Base-by-base conservation (phyloP, 2,888 invertebrate species). In the Ophion costatus region DNA sequence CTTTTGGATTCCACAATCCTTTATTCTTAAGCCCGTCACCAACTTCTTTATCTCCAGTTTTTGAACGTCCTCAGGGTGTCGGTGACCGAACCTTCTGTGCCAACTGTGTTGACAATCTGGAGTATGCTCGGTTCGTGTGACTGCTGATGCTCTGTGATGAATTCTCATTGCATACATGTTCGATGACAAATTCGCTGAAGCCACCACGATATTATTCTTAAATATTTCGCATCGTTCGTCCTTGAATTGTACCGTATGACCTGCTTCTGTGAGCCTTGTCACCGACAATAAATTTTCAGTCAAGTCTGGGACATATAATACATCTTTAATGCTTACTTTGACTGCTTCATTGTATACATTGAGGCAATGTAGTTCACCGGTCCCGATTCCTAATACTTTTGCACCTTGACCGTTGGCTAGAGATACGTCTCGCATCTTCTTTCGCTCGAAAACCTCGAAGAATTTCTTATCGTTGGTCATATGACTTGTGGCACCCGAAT, bases 21-120 rank as follows among this genome's bases (percentile, higher is more conserved):
- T 77, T 7, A 90, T 87, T 6, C 61, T 70, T 0, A 90, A 67
- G 7, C 87, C 87, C 22, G 84, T 84, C 0, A 76, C 88, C 7
- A 89, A 24, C 9, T 81, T 29, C 17, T 86, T 82, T 0, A 45
- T 80, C 0, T 66, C 63, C 38, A 90, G 73, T 2, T 64, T n/a
- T n/a, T 87, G 75, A 22, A 89, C 78, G 24, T 83, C 89, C 5
- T 66, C 71, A 11, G 69, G 67, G 64, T 87, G 61, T 29, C 88
- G 33, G 56, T 89, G 89, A 9, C 89, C 87, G 51, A 90, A 81
- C 9, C 86, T 63, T 24, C 87, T 56, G 45, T 90, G 89, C 88
- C 89, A 89, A 1, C 56, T 76, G 42, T 90, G 89, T 33, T 85
- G 73, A 59, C 88, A 89, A 24, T 88, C 57, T 9, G 70, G 24